Evolutionary conservation across 2,113 vertebrate species (phyloP), one percentile per base, ranked within the genome.

Genomic region (Reinhardtius hippoglossoides): DNA sequence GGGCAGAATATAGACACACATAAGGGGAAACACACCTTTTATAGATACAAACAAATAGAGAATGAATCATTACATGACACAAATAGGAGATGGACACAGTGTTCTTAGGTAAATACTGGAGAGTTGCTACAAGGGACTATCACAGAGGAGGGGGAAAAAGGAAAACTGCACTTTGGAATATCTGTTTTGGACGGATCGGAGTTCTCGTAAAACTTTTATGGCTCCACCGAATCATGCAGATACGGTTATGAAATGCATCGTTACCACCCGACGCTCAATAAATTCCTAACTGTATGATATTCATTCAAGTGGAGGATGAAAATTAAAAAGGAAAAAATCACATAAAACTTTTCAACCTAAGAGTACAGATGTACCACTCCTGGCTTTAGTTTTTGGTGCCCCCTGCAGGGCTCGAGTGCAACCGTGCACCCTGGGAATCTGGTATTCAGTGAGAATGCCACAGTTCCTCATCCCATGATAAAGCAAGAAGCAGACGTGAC

Each of bases 91-190:
- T 21, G 14, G 24, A 59, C 60, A 62, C 21, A 21, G 12, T 12
- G 89, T 85, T 93, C 91, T 94, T 85, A 90, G 90, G 62, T 55
- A 77, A 84, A 72, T 55, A 42, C n/a, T 44, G 1, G 18, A 26
- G 59, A 60, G 37, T 5, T 58, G 56, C 63, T 31, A 73, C 80
- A 91, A 91, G 89, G 86, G 89, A 92, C 91, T 79, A 92, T 92
- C 93, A 89, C 83, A 89, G 82, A 92, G 72, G 67, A 59, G 15
- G 2, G 20, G 46, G 31, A 71, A 3, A 23, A 57, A 40, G 37
- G 42, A 42, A 62, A 56, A 21, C 0, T 59, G 63, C 62, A 65
- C 55, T 48, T 70, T 27, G 48, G 2, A 74, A 65, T 23, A 56
- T 66, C 16, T 59, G 21, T 67, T 74, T 54, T 60, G 31, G 63